Evolutionary conservation across 2,888 invertebrate genomes (phyloP).

Genomic region (Lycophotia porphyrea): DNA sequence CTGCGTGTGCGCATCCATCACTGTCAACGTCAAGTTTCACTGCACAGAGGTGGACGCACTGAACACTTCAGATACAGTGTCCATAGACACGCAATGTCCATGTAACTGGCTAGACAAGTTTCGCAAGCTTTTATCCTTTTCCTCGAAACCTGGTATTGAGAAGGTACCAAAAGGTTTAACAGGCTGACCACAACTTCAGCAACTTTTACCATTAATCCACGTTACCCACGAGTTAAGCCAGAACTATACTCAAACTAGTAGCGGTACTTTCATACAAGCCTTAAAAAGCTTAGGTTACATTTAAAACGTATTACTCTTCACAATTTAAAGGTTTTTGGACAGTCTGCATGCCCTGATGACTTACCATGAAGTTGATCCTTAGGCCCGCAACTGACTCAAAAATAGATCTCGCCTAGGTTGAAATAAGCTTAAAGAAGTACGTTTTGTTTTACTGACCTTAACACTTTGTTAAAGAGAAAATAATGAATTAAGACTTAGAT

Average conservation of each 20-base stretch:
- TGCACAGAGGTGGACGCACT: constrained; percentile 61
- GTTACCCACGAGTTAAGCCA: neutral
- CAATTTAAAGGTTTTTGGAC: no score
- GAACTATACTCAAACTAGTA: neutral
- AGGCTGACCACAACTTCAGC: constrained; percentile 10
- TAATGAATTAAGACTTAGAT: neutral
- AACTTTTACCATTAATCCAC: neutral
- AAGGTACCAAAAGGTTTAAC: neutral
- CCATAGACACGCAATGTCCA: constrained; percentile 40
- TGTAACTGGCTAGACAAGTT: constrained; percentile 9
- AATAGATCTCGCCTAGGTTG: neutral
- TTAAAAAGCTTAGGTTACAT: no score
- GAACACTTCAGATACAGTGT: constrained; percentile 19
- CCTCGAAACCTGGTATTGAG: constrained; percentile 24
- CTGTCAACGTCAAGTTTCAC: constrained; percentile 60
- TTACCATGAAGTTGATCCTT: no score
- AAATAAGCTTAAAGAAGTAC: neutral
- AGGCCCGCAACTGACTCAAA: no score
- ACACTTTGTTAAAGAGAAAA: neutral
- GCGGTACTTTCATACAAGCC: no score
- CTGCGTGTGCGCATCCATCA: constrained; percentile 55
- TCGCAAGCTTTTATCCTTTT: constrained; percentile 44
- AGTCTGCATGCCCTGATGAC: no score
- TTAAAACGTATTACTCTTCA: no score
- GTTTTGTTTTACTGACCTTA: neutral